Conservation (phyloP, 1,140 invertebrate genomes). For the Phortica variegata region DNA sequence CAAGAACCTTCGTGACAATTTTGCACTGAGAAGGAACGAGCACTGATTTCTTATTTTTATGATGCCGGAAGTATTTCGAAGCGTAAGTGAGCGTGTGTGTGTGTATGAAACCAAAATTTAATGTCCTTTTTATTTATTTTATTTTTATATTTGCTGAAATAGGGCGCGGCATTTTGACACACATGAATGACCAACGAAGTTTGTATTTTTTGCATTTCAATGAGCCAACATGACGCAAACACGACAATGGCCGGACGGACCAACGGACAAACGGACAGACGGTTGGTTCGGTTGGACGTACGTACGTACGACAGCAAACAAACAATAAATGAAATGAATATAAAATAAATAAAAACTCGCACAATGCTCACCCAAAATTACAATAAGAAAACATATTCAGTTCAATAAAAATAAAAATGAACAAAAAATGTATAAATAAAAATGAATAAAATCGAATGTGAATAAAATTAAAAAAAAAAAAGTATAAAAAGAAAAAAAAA, state of each 20-base stretch:
- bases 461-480: neutral
- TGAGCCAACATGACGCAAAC: too few species aligned
- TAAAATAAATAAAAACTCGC: too few species aligned
- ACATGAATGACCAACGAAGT: slow-evolving; percentile 50
- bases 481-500: neutral
- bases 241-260: too few species aligned
- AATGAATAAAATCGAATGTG: neutral
- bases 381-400: too few species aligned
- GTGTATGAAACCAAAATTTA: neutral
- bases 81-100: neutral
- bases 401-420: slow-evolving; percentile 16
- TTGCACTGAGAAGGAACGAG: too few species aligned
- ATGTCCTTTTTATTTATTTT: slow-evolving; percentile 8
- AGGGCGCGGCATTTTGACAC: slow-evolving; percentile 49
- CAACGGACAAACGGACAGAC: neutral
- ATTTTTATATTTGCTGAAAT: slow-evolving; percentile 36
- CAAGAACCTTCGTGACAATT: neutral
- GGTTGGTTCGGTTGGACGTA: slow-evolving; percentile 3
- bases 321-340: neutral
- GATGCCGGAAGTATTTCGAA: too few species aligned
- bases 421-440: slow-evolving; percentile 6
- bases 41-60: too few species aligned
- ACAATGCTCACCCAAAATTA: too few species aligned
- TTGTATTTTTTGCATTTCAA: too few species aligned
- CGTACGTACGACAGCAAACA: slow-evolving; percentile 12